Evolutionary conservation across 2,888 invertebrate genomes (phyloP).

Genomic region (Ypsolopha sequella): DNA sequence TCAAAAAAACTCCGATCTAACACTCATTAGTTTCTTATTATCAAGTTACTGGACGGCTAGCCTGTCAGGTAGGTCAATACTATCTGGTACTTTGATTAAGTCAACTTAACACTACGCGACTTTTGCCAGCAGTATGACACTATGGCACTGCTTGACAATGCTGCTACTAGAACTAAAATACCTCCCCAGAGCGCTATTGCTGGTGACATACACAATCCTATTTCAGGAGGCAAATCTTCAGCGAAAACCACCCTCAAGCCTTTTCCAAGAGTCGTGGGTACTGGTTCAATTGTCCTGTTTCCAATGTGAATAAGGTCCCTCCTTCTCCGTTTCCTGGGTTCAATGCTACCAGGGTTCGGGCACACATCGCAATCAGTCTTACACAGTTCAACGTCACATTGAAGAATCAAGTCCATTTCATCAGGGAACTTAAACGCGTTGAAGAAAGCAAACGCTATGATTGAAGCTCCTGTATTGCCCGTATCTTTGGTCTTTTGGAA

Average conservation of each 20-base stretch:
- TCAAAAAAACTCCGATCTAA: too few species aligned
- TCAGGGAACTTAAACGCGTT: slow-evolving; percentile 89
- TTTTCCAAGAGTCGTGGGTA: slow-evolving; percentile 73
- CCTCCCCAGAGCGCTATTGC: slow-evolving; percentile 74
- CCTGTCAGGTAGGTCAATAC: too few species aligned
- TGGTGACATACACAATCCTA: slow-evolving; percentile 74
- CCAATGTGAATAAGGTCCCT: slow-evolving; percentile 54
- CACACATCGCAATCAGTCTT: slow-evolving; percentile 84
- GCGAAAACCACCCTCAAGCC: slow-evolving; percentile 77
- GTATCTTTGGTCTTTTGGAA: slow-evolving; percentile 86
- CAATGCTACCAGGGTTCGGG: slow-evolving; percentile 73
- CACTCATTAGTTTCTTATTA: too few species aligned
- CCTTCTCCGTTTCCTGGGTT: slow-evolving; percentile 49
- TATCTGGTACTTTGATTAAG: slow-evolving; percentile 15
- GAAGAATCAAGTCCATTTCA: slow-evolving; percentile 84
- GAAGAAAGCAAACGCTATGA: slow-evolving; percentile 83
- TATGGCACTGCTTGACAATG: slow-evolving; percentile 64
- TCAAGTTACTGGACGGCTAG: too few species aligned
- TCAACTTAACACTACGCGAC: slow-evolving; percentile 38
- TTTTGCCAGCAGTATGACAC: slow-evolving; percentile 57
- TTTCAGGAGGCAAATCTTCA: slow-evolving; percentile 70
- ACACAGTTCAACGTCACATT: slow-evolving; percentile 86
- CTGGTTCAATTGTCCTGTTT: slow-evolving; percentile 66
- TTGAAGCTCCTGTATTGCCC: slow-evolving; percentile 78
- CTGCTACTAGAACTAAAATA: slow-evolving; percentile 69